These are phyloP conservation scores for Danionella cerebrum DNA, from an alignment of 2,113 vertebrate genomes.

Conservation along the genomic window DNA sequence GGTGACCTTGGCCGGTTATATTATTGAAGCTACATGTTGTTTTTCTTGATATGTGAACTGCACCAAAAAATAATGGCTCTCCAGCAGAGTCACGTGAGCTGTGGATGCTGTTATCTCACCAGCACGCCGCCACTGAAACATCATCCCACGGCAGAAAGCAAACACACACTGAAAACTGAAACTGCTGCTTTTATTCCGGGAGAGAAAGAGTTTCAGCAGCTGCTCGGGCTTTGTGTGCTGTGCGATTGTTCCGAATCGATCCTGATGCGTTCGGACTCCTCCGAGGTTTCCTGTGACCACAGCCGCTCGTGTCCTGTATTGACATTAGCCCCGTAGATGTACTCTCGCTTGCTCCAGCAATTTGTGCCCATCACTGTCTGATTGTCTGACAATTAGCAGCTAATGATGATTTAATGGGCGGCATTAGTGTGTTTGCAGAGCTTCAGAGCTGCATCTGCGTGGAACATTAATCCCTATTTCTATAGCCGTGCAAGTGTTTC, in stretches of 20 bases:
- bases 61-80: too few species aligned
- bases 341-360: slow-evolving; percentile 58
- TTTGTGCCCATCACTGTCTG: slow-evolving; percentile 68
- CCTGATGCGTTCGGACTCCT: slow-evolving; percentile 33
- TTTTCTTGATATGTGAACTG: too few species aligned
- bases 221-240: slow-evolving; percentile 7
- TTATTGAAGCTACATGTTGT: too few species aligned
- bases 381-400: slow-evolving; percentile 66
- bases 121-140: too few species aligned
- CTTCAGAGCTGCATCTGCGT: slow-evolving; percentile 43
- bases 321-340: slow-evolving; percentile 60
- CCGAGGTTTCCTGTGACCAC: slow-evolving; percentile 30
- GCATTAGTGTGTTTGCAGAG: slow-evolving; percentile 46
- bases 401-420: slow-evolving; percentile 72
- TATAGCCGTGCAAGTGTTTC: slow-evolving; percentile 41
- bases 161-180: too few species aligned
- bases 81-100: too few species aligned
- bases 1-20: too few species aligned
- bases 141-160: too few species aligned
- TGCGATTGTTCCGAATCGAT: slow-evolving; percentile 8
- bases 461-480: slow-evolving; percentile 59
- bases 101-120: too few species aligned
- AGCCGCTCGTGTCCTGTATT: slow-evolving; percentile 37
- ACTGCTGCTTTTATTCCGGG: too few species aligned
- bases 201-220: slow-evolving; percentile 4